Percentiles rank a stretch among this genome's conserved stretches.
Conservation (phyloP, 1,140 invertebrate species). For the Solenopsis fugax region DNA sequence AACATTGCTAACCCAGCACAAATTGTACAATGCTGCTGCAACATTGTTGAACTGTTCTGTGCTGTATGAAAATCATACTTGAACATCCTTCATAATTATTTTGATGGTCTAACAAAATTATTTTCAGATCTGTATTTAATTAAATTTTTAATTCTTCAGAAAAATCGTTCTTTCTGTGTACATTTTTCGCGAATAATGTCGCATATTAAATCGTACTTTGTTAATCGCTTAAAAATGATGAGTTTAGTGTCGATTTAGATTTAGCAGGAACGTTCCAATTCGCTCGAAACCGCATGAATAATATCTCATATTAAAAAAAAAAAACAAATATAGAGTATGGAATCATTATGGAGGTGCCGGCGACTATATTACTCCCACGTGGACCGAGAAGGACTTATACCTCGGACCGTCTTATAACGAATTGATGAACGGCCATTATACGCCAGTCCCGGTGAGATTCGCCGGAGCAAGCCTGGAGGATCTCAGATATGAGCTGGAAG, state of each 20-base stretch:
- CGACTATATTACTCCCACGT: conserved; percentile 68
- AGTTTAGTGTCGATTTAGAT: neutral
- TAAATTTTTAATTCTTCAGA: no score
- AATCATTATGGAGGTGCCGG: conserved; percentile 74
- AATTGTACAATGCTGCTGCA: no score
- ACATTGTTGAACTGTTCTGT: no score
- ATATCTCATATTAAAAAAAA: neutral
- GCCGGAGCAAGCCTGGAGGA: conserved; percentile 73
- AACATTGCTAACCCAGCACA: no score
- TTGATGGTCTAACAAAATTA: no score
- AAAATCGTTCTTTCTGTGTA: no score
- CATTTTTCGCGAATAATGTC: no score
- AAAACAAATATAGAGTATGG: conserved; percentile 65
- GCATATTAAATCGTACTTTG: neutral
- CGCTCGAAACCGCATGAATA: neutral
- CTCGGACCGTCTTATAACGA: conserved; percentile 77
- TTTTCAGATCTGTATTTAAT: no score
- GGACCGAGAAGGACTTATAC: conserved; percentile 79
- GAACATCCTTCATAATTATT: no score
- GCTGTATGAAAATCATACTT: no score
- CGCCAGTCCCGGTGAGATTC: conserved; percentile 75
- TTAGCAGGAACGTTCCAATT: neutral
- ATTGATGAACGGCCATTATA: conserved; percentile 75
- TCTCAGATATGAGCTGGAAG: conserved; percentile 59
- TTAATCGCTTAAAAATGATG: neutral